Base-by-base conservation (phyloP, 2,797 vertebrate genomes). In the Chrosomus eos region DNA sequence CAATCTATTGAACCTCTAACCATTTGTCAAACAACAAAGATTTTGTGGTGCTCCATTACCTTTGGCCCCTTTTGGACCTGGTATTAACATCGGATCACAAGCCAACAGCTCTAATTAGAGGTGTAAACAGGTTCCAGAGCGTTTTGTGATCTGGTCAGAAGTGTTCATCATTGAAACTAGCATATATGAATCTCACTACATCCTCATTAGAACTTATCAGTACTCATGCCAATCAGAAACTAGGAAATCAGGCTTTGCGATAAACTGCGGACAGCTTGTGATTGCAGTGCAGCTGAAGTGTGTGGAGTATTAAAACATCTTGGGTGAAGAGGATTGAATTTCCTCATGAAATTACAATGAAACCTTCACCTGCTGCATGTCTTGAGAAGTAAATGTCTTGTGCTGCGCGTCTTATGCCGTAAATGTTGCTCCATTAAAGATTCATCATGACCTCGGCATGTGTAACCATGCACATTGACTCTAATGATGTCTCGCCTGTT, bases 401-500 rank as follows among this genome's bases (percentile, higher is more conserved):
- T 16, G 40, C 28, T 9, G 53, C 8, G 11, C 7, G 3, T 75
- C 53, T 64, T n/a, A 58, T 45, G 7, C 53, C 1, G n/a, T 60
- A 82, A 82, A 55, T 9, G 1, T 82, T 23, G 21, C 28, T 70
- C 33, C 16, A 45, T 55, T 31, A 71, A 81, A 87, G 60, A 67
- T 80, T 80, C 33, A 75, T 38, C 28, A 66, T 60, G 81, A 87
- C 81, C 77, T 79, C 73, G 14, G 21, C 51, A 45, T 73, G 55
- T 74, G 73, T 76, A 75, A 66, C 70, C 28, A 87, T 43, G 87
- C 88, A 76, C 88, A 77, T 87, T 88, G 88, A 89, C 81, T 78
- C 26, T 88, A 85, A 81, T 86, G 78, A 90, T 80, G 88, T 90
- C 82, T 88, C 82, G 81, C 83, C 85, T 87, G 83, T 89, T 88